Percentiles rank a stretch among this genome's conserved stretches.
Conservation (phyloP, 2,888 invertebrate species). For the Flexamia atlantica region DNA sequence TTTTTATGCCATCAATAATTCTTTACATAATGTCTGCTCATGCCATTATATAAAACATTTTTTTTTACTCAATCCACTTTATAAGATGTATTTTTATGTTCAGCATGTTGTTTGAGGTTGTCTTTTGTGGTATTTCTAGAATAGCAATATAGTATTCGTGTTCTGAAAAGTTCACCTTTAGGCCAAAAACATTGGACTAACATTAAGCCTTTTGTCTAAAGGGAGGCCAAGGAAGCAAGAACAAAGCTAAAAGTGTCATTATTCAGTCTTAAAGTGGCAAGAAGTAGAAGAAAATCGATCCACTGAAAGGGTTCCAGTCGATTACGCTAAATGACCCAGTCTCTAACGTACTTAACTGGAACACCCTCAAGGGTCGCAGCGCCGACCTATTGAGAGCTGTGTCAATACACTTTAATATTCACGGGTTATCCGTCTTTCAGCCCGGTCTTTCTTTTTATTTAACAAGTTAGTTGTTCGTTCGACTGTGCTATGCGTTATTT, state of each 20-base stretch:
- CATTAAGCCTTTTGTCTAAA: neutral
- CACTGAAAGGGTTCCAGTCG: conserved; percentile 30
- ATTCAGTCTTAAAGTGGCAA: conserved; percentile 24
- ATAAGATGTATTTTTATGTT: too few relatives aligned
- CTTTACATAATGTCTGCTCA: too few relatives aligned
- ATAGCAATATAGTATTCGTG: too few relatives aligned
- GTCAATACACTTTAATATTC: conserved; percentile 29
- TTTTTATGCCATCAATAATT: too few relatives aligned
- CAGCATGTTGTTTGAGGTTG: too few relatives aligned
- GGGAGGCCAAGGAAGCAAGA: neutral
- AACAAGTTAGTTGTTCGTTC: neutral
- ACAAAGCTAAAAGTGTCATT: conserved; percentile 15
- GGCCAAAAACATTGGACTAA: too few relatives aligned
- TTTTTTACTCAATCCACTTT: too few relatives aligned
- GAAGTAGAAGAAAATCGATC: conserved; percentile 28
- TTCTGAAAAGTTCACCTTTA: too few relatives aligned
- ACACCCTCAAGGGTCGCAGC: conserved; percentile 31
- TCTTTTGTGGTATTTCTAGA: too few relatives aligned
- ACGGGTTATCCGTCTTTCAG: conserved; percentile 17
- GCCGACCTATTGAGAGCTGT: conserved; percentile 40
- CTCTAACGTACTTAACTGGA: conserved; percentile 14
- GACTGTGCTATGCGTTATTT: neutral
- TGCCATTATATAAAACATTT: too few relatives aligned
- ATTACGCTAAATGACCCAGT: conserved; percentile 40
- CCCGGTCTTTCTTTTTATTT: neutral